These are phyloP conservation scores for Oreortyx pictus DNA, from an alignment of 2,797 vertebrate genomes.

Conservation along the genomic window DNA sequence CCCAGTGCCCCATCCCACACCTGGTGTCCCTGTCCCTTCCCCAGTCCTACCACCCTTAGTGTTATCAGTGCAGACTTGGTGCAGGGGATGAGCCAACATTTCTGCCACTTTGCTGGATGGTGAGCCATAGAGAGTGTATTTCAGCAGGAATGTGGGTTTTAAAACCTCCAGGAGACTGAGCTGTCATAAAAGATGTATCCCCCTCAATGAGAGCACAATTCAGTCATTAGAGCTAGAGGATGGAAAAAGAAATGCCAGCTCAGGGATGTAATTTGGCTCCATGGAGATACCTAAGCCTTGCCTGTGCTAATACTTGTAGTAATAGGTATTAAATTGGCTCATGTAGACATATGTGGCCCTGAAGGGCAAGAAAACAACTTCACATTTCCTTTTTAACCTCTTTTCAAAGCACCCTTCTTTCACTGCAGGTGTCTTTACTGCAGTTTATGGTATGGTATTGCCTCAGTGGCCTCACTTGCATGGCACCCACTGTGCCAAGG, in stretches of 20 bases:
- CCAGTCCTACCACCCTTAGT: neutral
- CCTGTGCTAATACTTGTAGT: constrained; percentile 1
- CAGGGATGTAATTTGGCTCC: constrained; percentile 32
- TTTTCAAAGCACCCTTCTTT: neutral
- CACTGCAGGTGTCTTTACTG: neutral
- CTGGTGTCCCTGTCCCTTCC: neutral
- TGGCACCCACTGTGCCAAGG: neutral
- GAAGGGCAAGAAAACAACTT: constrained; percentile 40
- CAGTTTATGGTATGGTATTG: neutral
- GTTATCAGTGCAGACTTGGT: neutral
- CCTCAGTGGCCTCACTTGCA: neutral
- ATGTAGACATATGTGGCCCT: constrained; percentile 6
- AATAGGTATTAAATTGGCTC: constrained; percentile 45
- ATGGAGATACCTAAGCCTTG: constrained; percentile 11
- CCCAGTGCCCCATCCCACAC: neutral
- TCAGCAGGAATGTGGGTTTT: neutral
- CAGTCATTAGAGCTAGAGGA: neutral
- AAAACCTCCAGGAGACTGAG: neutral
- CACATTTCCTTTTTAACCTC: constrained; percentile 6
- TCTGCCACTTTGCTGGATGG: neutral
- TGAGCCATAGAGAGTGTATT: neutral
- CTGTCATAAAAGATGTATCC: neutral
- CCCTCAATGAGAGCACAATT: neutral
- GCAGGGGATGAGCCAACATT: neutral
- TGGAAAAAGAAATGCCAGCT: neutral